Percentiles rank a stretch among this genome's conserved stretches.
Conservation (phyloP, 2,797 vertebrate genomes). For the Dicrostonyx torquatus region DNA sequence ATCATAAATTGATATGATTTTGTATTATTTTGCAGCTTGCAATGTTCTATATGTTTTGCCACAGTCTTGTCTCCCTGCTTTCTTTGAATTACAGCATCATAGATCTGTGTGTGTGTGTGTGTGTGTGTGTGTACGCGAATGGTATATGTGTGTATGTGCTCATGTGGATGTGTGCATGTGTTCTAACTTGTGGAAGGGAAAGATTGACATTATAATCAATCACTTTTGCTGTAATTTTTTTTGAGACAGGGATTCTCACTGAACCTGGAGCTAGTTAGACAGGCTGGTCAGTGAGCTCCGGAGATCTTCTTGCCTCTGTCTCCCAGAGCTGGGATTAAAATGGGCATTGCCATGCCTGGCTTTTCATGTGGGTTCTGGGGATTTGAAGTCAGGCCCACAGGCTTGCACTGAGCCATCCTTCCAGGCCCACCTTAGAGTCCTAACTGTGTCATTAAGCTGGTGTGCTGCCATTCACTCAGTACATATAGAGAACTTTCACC, state of each 20-base stretch:
- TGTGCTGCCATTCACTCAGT: not conserved
- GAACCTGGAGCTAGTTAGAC: not conserved
- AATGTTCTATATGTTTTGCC: not conserved
- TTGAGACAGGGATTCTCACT: not conserved
- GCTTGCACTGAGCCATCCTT: not conserved
- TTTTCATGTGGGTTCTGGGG: not conserved
- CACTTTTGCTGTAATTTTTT: not conserved
- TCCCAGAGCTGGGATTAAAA: not conserved
- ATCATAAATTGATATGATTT: not conserved
- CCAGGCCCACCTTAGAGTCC: not conserved
- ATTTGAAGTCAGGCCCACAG: not conserved
- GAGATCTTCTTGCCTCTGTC: not conserved
- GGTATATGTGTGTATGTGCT: not conserved
- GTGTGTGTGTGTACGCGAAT: not conserved
- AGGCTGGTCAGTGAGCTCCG: not conserved
- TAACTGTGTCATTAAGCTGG: not conserved
- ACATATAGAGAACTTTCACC: not conserved
- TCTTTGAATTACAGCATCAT: not conserved
- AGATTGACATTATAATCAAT: not conserved
- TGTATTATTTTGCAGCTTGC: not conserved
- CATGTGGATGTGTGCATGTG: not conserved
- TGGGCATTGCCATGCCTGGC: not conserved
- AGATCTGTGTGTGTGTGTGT: not conserved
- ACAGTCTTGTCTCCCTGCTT: not conserved
- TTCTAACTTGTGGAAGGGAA: not conserved